These are phyloP conservation scores for Shargacucullia verbasci DNA, from an alignment of 2,888 invertebrate genomes.

Conservation along the genomic window DNA sequence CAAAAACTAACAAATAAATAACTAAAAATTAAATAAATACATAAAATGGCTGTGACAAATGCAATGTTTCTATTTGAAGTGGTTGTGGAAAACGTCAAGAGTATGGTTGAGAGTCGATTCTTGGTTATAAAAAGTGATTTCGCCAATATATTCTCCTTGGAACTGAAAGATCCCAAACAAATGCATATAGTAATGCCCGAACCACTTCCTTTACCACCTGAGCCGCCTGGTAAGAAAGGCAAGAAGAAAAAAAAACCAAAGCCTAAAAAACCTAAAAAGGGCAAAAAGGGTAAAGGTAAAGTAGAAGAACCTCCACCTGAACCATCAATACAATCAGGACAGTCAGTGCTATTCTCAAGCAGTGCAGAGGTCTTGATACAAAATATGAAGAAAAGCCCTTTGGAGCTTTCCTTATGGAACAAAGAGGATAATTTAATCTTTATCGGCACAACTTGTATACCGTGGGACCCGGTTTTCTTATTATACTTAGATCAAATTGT, in stretches of 20 bases:
- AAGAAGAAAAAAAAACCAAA: constrained; percentile 67
- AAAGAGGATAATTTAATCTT: constrained; percentile 77
- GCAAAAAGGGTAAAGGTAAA: constrained; percentile 69
- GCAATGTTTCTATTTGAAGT: constrained; percentile 85
- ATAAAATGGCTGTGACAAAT: constrained; percentile 76
- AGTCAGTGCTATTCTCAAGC: constrained; percentile 81
- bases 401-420: constrained; percentile 81
- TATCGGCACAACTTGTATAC: constrained; percentile 75
- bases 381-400: constrained; percentile 76
- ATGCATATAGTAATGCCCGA: constrained; percentile 84
- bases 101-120: constrained; percentile 71
- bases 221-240: constrained; percentile 75
- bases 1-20: constrained; percentile 35
- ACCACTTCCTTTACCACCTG: constrained; percentile 80
- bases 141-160: constrained; percentile 81
- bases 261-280: constrained; percentile 71
- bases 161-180: constrained; percentile 83
- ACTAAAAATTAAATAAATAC: constrained; percentile 15
- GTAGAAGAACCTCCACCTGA: constrained; percentile 74
- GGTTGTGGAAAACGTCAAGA: constrained; percentile 77
- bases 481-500: constrained; percentile 71
- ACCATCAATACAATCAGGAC: constrained; percentile 81
- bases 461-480: constrained; percentile 79
- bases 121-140: constrained; percentile 81
- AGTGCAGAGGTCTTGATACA: constrained; percentile 79